phyloP scores from a whole-genome alignment of 2,888 invertebrate genomes.

The Syritta pipiens region DNA sequence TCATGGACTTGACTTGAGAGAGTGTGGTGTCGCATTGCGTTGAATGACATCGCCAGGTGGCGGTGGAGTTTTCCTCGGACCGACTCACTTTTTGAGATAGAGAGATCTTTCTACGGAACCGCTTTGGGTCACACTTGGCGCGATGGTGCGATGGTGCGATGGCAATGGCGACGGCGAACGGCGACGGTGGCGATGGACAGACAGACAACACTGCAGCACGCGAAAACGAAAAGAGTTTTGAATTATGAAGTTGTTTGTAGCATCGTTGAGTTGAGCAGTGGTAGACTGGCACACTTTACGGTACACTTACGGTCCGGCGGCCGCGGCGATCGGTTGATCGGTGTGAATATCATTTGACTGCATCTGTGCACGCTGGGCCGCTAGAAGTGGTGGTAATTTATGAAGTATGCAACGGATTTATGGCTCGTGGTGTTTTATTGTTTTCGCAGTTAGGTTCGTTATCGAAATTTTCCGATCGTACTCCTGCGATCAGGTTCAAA shows the following conservation, averaged over 20 bases:
- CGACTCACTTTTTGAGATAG: constrained; percentile 20
- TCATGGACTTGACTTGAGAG: constrained; percentile 48
- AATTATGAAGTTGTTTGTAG: constrained; percentile 65
- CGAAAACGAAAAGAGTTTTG: constrained; percentile 42
- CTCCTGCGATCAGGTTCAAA: constrained; percentile 62
- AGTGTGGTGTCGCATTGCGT: constrained; percentile 24
- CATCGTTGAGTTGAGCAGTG: constrained; percentile 25
- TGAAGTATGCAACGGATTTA: constrained; percentile 69
- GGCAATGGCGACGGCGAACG: neutral
- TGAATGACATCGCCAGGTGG: constrained; percentile 68
- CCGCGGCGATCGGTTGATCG: constrained; percentile 35
- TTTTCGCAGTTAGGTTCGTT: constrained; percentile 64
- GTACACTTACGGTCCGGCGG: constrained; percentile 19
- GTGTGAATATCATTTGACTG: constrained; percentile 67
- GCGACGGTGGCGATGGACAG: constrained; percentile 26
- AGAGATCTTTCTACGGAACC: constrained; percentile 48
- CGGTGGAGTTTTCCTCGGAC: constrained; percentile 13
- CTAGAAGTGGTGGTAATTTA: constrained; percentile 56
- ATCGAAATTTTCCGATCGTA: constrained; percentile 57
- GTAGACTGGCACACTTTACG: constrained; percentile 42
- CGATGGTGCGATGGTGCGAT: neutral
- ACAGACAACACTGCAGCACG: constrained; percentile 3
- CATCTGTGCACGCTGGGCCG: constrained; percentile 61
- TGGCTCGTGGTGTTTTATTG: constrained; percentile 68
- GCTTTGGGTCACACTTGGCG: constrained; percentile 56